Evolutionary conservation across 2,113 vertebrate genomes (phyloP).

Genomic region (Lutjanus erythropterus): DNA sequence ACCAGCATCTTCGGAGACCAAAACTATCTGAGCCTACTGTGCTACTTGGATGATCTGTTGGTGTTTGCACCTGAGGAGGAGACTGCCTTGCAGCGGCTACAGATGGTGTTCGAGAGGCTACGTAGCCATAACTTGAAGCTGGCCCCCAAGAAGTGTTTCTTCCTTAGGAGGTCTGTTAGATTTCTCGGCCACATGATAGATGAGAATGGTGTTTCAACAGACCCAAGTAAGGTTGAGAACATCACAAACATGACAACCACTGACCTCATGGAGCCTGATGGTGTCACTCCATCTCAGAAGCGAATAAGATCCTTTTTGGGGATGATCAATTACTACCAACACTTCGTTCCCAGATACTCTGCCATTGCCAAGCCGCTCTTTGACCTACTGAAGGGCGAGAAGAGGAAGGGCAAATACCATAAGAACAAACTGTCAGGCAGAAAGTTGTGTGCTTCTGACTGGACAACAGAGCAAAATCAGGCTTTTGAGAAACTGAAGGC

Average conservation of each 20-base stretch:
- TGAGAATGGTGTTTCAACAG: not conserved
- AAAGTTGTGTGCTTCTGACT: not conserved
- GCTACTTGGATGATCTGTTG: conserved; percentile 34
- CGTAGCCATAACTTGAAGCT: not conserved
- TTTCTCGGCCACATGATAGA: not conserved
- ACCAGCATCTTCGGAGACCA: conserved; percentile 36
- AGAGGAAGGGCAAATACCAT: not conserved
- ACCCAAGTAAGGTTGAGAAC: not conserved
- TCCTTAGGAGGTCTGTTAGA: not conserved
- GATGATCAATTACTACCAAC: conserved; percentile 14
- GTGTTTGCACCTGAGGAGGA: conserved; percentile 25
- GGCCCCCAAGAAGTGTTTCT: conserved; percentile 23
- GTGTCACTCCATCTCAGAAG: conserved; percentile 1
- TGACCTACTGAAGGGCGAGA: not conserved
- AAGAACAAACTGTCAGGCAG: not conserved
- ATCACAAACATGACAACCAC: not conserved
- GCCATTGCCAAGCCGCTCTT: not conserved
- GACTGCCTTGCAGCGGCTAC: not conserved
- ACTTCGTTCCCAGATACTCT: not conserved
- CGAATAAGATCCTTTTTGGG: not conserved
- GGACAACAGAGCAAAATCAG: no score
- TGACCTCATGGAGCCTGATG: conserved; percentile 15
- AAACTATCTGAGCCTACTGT: conserved; percentile 9
- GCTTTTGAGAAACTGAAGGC: no score
- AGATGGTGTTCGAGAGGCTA: conserved; percentile 2